phyloP scores from a whole-genome alignment of 1,140 invertebrate species.

The Nautilus pompilius region DNA sequence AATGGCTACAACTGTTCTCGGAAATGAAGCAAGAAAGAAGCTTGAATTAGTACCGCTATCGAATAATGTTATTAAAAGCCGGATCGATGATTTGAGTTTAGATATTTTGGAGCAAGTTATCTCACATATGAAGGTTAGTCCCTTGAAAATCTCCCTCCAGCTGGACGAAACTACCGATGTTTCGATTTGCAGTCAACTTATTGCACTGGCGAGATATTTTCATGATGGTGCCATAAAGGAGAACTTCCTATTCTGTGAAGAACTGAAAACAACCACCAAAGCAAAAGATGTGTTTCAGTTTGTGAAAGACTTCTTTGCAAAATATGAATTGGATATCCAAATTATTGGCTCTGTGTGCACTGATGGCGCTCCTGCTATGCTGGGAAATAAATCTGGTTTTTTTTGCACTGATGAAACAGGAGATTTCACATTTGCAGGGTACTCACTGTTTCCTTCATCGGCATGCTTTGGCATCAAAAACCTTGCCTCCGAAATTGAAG shows the following conservation, averaged over 20 bases:
- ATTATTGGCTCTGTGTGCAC: constrained; percentile 1
- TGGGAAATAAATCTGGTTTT: background rate
- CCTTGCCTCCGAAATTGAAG: background rate
- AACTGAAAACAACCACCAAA: background rate
- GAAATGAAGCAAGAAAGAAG: background rate
- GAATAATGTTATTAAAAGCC: background rate
- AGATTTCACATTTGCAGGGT: background rate
- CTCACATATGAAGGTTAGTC: background rate
- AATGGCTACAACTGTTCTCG: constrained; percentile 4
- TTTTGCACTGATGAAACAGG: background rate
- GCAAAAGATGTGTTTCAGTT: background rate
- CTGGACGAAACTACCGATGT: background rate
- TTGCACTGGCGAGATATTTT: background rate
- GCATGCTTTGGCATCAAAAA: background rate
- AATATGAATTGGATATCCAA: background rate
- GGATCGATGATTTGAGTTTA: background rate
- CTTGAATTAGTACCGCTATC: constrained; percentile 1
- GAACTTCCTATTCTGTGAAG: background rate
- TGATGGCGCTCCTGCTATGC: background rate
- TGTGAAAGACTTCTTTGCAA: background rate
- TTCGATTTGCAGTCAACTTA: constrained; percentile 2
- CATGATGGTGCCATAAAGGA: background rate
- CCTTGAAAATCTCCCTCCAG: constrained; percentile 1
- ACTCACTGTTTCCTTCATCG: background rate
- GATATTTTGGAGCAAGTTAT: constrained; percentile 5